Evolutionary conservation across 2,888 invertebrate genomes (phyloP), one percentile per base, ranked within the genome.

Genomic region (Antheraea yamamai): DNA sequence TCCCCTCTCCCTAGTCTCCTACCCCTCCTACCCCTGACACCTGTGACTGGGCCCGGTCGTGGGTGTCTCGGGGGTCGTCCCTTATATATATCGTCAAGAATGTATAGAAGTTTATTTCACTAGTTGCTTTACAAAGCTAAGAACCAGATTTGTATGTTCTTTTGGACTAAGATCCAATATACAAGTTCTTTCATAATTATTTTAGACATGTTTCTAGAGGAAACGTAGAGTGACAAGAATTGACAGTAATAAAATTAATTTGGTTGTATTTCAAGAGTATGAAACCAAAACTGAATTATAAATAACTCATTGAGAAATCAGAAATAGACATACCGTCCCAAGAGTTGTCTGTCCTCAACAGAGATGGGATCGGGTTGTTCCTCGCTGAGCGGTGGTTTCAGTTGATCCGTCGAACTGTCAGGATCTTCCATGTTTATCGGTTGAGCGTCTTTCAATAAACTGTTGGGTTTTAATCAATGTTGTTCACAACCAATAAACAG

Each of bases 391-490:
- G 95, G 92, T 2, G 95, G 94, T 75, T 93, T 93, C 70, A 94
- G 84, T 72, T 86, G 93, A 78, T 89, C 94, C 26, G 90, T 80
- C 12, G 92, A 87, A 76, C 92, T 92, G 81, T 93, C 93, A 0
- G 95, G 95, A 73, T 95, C 94, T 73, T 97, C 97, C 90, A 97
- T 95, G 87, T 96, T 96, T 77, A 97, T 93, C 3, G 97, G 97
- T 86, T 98, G 98, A 10, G 99, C 98, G 94, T 99, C 99, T 90
- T 99, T 97, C 78, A 99, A 94, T 80, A 99, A 94, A 87, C 97
- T 97, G 83, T 26, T 78, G 82, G 84, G 78, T 2, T 10, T 16
- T 26, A 66, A 66, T 14, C 1, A 30, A 26, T 16, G 8, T 66
- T 30, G 26, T 66, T 66, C 26, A 12, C 23, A 58, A n/a, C n/a